Percentiles rank a stretch among this genome's conserved stretches.
Conservation (phyloP, 2,797 vertebrate genomes). For the Microctenopoma stevenorrisi region DNA sequence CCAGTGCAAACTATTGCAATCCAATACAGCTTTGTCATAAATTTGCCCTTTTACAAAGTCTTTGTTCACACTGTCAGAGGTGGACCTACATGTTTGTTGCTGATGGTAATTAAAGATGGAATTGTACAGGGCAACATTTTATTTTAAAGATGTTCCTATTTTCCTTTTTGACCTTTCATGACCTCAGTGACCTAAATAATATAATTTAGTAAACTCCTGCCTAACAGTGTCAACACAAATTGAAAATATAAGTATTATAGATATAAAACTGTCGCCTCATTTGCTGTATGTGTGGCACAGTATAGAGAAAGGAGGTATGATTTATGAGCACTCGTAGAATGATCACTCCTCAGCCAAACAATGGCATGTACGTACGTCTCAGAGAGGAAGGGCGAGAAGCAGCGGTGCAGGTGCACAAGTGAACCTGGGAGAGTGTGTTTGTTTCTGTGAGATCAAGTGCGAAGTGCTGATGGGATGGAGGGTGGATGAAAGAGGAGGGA, state of each 20-base stretch:
- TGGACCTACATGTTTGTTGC: neutral
- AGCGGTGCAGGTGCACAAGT: slow-evolving; percentile 42
- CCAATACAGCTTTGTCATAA: neutral
- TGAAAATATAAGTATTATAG: neutral
- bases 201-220: neutral
- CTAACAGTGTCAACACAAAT: neutral
- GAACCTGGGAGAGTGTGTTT: slow-evolving; percentile 34
- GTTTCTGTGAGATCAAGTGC: slow-evolving; percentile 45
- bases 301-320: slow-evolving; percentile 18
- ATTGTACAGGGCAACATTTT: neutral
- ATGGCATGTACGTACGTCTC: slow-evolving; percentile 7
- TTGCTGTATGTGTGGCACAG: neutral
- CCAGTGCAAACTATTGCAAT: neutral
- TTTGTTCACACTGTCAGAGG: neutral
- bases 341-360: slow-evolving; percentile 15
- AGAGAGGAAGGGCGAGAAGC: neutral
- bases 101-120: neutral
- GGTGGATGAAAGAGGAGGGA: slow-evolving; percentile 28
- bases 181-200: neutral
- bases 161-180: too few relatives aligned
- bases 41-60: neutral
- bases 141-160: neutral
- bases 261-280: too few relatives aligned
- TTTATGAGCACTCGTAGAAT: slow-evolving; percentile 30
- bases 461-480: slow-evolving; percentile 47